Evolutionary conservation across 2,888 invertebrate species (phyloP).

Genomic region (Dione juno): DNA sequence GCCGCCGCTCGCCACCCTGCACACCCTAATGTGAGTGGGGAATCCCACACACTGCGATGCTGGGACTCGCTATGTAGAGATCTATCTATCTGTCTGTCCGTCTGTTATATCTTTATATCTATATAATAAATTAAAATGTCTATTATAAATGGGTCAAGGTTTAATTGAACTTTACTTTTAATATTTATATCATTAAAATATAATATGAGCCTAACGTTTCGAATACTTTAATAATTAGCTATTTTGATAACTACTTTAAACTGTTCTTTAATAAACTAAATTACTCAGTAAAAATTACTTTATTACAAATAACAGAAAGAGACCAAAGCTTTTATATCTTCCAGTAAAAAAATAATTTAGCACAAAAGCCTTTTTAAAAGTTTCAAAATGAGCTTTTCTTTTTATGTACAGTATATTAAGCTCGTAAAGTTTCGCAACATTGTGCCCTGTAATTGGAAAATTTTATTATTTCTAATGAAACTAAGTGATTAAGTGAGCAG

Average conservation of each 20-base stretch:
- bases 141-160: no score
- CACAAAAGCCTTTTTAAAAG: neutral
- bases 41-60: conserved; percentile 49
- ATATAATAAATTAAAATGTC: neutral
- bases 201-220: no score
- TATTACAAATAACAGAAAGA: neutral
- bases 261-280: no score
- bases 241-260: no score
- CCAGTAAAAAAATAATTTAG: no score
- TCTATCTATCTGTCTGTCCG: neutral
- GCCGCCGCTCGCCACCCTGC: conserved; percentile 65
- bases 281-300: neutral
- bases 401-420: conserved; percentile 7
- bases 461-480: conserved; percentile 23
- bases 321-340: neutral
- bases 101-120: neutral
- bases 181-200: no score
- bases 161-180: no score
- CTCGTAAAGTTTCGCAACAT: neutral
- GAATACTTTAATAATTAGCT: neutral
- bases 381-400: neutral
- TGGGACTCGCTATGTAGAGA: conserved; percentile 11
- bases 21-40: conserved; percentile 49
- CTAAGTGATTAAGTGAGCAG: conserved; percentile 9
- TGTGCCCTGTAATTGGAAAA: conserved; percentile 20